Conservation (phyloP, 2,113 vertebrate species). For the Paraplagusia blochii region DNA sequence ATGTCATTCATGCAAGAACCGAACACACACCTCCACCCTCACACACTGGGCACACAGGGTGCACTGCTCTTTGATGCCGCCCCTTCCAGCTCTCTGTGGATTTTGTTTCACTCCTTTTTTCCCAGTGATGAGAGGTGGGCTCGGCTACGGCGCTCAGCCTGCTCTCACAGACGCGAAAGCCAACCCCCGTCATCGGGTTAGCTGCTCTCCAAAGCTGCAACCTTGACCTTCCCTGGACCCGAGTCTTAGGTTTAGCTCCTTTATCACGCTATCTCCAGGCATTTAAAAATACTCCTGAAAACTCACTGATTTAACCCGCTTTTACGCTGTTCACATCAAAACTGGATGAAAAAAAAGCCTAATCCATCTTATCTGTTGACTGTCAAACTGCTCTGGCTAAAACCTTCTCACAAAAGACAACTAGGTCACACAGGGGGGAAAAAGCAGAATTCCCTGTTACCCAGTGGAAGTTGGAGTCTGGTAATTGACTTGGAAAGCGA, state of each 20-base stretch:
- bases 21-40: constrained; percentile 18
- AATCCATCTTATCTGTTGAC: constrained; percentile 87
- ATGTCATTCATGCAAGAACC: constrained; percentile 40
- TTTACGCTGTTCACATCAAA: constrained; percentile 83
- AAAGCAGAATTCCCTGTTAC: constrained; percentile 71
- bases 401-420: constrained; percentile 86
- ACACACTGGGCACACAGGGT: constrained; percentile 53
- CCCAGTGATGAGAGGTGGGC: constrained; percentile 62
- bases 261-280: constrained; percentile 80
- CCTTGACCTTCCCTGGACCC: constrained; percentile 75
- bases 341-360: constrained; percentile 81
- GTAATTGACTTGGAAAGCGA: constrained; percentile 77
- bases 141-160: constrained; percentile 32
- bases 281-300: constrained; percentile 84
- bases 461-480: constrained; percentile 73
- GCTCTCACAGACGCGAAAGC: constrained; percentile 30
- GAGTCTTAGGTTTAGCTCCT: constrained; percentile 75
- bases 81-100: constrained; percentile 49
- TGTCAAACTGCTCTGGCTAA: constrained; percentile 84
- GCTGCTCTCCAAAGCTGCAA: constrained; percentile 63
- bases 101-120: constrained; percentile 65
- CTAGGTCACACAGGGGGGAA: constrained; percentile 77
- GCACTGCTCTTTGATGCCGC: constrained; percentile 58
- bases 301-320: constrained; percentile 82
- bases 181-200: constrained; percentile 54